Conservation (phyloP, 2,888 invertebrate genomes). For the Hipparchia sbordonii region DNA sequence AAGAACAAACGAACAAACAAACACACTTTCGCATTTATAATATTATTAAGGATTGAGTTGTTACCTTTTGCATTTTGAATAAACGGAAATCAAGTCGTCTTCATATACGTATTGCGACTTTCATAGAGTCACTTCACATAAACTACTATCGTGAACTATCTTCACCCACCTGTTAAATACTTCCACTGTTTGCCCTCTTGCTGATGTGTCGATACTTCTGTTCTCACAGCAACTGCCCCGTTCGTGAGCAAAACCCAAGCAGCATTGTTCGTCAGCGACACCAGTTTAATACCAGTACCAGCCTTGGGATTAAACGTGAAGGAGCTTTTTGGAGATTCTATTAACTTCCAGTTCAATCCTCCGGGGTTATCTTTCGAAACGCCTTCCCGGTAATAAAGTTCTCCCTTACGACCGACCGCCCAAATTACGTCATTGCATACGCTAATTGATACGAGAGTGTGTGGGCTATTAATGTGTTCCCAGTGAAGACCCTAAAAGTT, state of each 20-base stretch:
- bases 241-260: slow-evolving; percentile 92
- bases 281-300: slow-evolving; percentile 84
- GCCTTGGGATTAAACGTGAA: slow-evolving; percentile 61
- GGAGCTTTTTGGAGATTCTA: slow-evolving; percentile 84
- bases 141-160: neutral
- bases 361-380: slow-evolving; percentile 85
- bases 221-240: slow-evolving; percentile 89
- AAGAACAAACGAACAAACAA: no score
- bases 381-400: slow-evolving; percentile 91
- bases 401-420: slow-evolving; percentile 94
- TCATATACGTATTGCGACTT: no score
- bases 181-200: slow-evolving; percentile 94
- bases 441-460: slow-evolving; percentile 89
- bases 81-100: no score
- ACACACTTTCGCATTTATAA: neutral
- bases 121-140: no score
- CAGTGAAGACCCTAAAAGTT: slow-evolving; percentile 86
- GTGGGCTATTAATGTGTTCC: slow-evolving; percentile 92
- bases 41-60: neutral
- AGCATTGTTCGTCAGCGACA: slow-evolving; percentile 87
- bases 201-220: slow-evolving; percentile 88
- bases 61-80: no score
- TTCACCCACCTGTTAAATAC: slow-evolving; percentile 74
- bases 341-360: slow-evolving; percentile 89
- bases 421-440: slow-evolving; percentile 88